Evolutionary conservation across 2,113 vertebrate species (phyloP).

Genomic region (Rhinogobius similis): DNA sequence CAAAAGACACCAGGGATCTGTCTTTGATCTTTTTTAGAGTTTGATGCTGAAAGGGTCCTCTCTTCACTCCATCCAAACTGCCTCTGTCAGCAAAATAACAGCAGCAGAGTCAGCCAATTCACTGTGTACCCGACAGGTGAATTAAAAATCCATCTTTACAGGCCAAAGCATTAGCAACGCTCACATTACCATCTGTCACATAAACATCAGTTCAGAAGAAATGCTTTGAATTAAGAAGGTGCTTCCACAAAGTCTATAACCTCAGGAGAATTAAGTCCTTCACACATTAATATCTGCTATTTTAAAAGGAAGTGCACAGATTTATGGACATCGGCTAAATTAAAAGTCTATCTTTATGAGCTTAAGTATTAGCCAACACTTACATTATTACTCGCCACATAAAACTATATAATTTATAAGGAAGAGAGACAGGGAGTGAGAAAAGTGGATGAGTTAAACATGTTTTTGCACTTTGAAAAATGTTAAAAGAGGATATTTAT

Average conservation of each 20-base stretch:
- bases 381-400: slow-evolving; percentile 61
- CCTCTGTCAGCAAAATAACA: slow-evolving; percentile 45
- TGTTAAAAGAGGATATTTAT: slow-evolving; percentile 43
- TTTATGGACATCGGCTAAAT: slow-evolving; percentile 45
- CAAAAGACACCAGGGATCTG: not conserved
- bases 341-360: slow-evolving; percentile 58
- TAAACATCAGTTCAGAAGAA: slow-evolving; percentile 56
- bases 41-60: slow-evolving; percentile 18
- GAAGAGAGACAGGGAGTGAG: not conserved
- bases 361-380: slow-evolving; percentile 68
- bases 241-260: slow-evolving; percentile 35
- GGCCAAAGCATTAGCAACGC: slow-evolving; percentile 65
- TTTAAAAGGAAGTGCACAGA: slow-evolving; percentile 34
- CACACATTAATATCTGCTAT: slow-evolving; percentile 53
- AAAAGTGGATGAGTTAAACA: slow-evolving; percentile 10
- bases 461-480: slow-evolving; percentile 15
- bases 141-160: slow-evolving; percentile 72
- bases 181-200: slow-evolving; percentile 66
- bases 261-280: slow-evolving; percentile 56
- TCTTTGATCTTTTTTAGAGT: not conserved
- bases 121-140: slow-evolving; percentile 51
- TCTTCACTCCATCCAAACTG: slow-evolving; percentile 35
- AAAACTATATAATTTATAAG: slow-evolving; percentile 50
- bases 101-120: slow-evolving; percentile 54
- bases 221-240: not conserved